Percentiles rank a stretch among this genome's conserved stretches.
Conservation (phyloP, 2,888 invertebrate species). For the Apamea crenata region DNA sequence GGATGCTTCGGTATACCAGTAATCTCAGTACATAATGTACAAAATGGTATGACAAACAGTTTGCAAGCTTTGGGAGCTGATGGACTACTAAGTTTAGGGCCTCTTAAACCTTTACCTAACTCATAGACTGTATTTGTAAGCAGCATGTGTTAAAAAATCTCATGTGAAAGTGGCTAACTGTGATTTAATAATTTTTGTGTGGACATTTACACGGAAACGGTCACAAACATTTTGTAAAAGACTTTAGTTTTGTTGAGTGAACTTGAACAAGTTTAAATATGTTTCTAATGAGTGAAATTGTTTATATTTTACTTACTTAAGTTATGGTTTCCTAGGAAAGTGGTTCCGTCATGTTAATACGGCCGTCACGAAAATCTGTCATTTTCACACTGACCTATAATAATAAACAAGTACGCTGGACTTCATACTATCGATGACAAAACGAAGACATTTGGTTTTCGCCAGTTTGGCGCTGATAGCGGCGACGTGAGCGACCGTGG, state of each 20-base stretch:
- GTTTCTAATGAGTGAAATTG: slow-evolving; percentile 11
- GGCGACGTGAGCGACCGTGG: no score
- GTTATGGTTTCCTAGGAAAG: not conserved
- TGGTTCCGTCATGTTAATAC: not conserved
- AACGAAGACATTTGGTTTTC: not conserved
- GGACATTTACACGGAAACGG: slow-evolving; percentile 8
- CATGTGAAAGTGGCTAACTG: slow-evolving; percentile 47
- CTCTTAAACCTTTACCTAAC: slow-evolving; percentile 91
- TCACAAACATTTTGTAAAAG: slow-evolving; percentile 37
- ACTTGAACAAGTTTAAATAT: slow-evolving; percentile 11
- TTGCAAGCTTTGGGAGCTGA: slow-evolving; percentile 92
- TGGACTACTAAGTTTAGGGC: slow-evolving; percentile 93
- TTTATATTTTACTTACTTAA: slow-evolving; percentile 17
- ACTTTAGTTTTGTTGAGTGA: slow-evolving; percentile 20
- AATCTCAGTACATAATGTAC: slow-evolving; percentile 91
- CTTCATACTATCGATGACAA: no score
- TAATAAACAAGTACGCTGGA: no score
- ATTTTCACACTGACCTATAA: no score
- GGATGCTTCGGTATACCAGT: slow-evolving; percentile 94
- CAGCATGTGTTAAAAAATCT: slow-evolving; percentile 24
- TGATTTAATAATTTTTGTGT: slow-evolving; percentile 49
- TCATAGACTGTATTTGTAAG: slow-evolving; percentile 69
- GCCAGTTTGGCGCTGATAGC: not conserved
- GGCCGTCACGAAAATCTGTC: not conserved
- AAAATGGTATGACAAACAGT: slow-evolving; percentile 90